Evolutionary conservation across 2,797 vertebrate species (phyloP).

Genomic region (Prunella strophiata): DNA sequence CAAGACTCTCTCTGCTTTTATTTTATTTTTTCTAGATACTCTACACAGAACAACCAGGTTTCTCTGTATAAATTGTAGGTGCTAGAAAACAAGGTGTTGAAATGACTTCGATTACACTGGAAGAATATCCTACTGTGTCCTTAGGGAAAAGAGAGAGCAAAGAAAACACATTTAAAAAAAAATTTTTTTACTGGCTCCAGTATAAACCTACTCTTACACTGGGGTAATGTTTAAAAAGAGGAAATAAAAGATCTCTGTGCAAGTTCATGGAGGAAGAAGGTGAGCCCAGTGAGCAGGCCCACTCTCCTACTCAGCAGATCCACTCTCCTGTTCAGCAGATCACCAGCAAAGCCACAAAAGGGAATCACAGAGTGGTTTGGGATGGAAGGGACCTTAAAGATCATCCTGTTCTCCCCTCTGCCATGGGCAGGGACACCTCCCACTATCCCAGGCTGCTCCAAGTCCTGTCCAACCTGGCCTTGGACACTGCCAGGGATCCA

Average conservation of each 20-base stretch:
- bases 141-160: slow-evolving; percentile 5
- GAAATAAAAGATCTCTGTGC: neutral
- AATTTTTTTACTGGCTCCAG: neutral
- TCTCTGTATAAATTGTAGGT: neutral
- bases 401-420: neutral
- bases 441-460: accelerated
- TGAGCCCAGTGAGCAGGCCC: neutral
- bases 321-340: neutral
- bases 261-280: neutral
- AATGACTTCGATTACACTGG: neutral
- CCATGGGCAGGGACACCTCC: neutral
- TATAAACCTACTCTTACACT: neutral
- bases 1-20: neutral
- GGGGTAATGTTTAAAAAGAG: neutral
- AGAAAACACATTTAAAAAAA: neutral
- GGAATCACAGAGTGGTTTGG: neutral
- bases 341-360: neutral
- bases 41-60: neutral
- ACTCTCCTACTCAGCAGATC: neutral
- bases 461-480: neutral
- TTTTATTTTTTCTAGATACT: neutral
- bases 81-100: slow-evolving; percentile 54
- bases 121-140: slow-evolving; percentile 10
- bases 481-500: neutral
- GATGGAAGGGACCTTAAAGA: neutral